Conservation (phyloP, 2,797 vertebrate genomes). For the Anabacerthia variegaticeps region DNA sequence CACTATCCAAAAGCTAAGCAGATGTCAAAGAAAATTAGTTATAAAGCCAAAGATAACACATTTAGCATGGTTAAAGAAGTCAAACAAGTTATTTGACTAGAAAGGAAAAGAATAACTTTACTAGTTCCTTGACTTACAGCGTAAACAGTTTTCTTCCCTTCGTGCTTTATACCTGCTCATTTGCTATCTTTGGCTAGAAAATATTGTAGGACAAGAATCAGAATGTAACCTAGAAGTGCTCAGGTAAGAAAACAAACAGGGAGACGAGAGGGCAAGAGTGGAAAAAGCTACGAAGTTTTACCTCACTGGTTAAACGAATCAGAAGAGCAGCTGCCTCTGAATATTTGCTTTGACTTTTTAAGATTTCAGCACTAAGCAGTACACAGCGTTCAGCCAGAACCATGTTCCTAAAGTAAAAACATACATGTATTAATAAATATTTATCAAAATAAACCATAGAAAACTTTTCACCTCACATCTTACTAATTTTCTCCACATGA, state of each 20-base stretch:
- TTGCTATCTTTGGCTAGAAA: background rate
- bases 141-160: background rate
- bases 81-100: background rate
- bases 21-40: background rate
- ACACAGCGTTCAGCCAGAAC: constrained; percentile 94
- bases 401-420: constrained; percentile 86
- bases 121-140: background rate
- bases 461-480: background rate
- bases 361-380: constrained; percentile 92
- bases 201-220: background rate
- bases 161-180: background rate
- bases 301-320: constrained; percentile 97
- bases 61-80: background rate
- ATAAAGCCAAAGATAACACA: background rate
- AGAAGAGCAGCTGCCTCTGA: constrained; percentile 95
- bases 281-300: constrained; percentile 61
- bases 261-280: background rate
- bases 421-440: background rate
- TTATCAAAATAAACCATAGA: background rate
- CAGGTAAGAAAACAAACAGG: background rate
- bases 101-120: background rate
- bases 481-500: background rate
- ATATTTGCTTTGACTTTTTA: constrained; percentile 96
- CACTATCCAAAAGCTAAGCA: background rate
- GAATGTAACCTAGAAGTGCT: background rate